These are phyloP conservation scores for Ypsolopha scabrella DNA, from an alignment of 2,888 invertebrate species.

Conservation along the genomic window DNA sequence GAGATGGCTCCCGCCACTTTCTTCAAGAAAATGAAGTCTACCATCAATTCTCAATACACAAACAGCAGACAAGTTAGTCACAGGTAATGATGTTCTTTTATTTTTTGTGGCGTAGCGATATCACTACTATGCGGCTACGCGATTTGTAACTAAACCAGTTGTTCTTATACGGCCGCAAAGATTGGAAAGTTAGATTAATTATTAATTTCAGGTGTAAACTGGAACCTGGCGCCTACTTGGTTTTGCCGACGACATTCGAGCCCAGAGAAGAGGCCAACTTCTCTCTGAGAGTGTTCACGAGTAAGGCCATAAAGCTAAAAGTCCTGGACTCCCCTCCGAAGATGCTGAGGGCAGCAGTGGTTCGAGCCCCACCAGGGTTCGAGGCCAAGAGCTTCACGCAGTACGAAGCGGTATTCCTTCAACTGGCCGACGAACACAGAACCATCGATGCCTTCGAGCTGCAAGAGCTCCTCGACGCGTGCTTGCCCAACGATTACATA, in stretches of 20 bases:
- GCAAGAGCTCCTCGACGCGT: conserved; percentile 90
- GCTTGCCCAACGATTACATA: conserved; percentile 93
- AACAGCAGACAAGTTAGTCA: conserved; percentile 88
- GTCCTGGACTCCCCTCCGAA: conserved; percentile 76
- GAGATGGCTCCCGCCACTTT: conserved; percentile 85
- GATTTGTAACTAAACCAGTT: too few relatives aligned
- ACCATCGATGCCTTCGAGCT: conserved; percentile 93
- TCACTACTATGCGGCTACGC: too few relatives aligned
- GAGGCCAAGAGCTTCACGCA: conserved; percentile 83
- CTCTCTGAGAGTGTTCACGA: conserved; percentile 84
- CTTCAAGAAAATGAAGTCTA: conserved; percentile 88
- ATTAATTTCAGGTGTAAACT: conserved; percentile 77
- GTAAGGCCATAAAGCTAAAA: conserved; percentile 81
- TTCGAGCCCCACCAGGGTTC: conserved; percentile 79
- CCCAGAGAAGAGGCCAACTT: conserved; percentile 92
- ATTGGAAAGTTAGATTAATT: not conserved
- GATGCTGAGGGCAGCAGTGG: conserved; percentile 78
- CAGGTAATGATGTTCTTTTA: conserved; percentile 24
- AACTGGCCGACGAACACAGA: conserved; percentile 90
- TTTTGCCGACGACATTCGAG: conserved; percentile 92
- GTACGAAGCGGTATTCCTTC: conserved; percentile 91
- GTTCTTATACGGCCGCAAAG: too few relatives aligned
- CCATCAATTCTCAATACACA: conserved; percentile 91
- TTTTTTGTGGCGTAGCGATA: too few relatives aligned
- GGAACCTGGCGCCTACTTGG: conserved; percentile 84